Base-by-base conservation (phyloP, 2,113 vertebrate species). In the Tauraco erythrolophus region DNA sequence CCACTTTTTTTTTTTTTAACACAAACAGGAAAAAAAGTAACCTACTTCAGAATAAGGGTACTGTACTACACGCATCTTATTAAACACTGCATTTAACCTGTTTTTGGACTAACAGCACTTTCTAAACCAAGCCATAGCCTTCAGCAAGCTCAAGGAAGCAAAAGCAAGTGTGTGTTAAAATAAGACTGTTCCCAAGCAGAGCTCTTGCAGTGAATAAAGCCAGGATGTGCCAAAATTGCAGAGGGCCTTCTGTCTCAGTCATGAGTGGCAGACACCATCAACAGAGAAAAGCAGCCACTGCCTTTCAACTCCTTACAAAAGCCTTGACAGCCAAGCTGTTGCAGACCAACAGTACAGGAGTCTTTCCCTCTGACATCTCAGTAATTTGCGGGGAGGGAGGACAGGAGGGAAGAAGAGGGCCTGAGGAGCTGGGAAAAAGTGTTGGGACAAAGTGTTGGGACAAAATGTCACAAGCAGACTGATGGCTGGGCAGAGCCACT, bases 391-490 rank as follows among this genome's bases (percentile, higher is more conserved):
- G 10, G 83, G 23, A 76, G 18, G 19, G 30, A 83, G 22, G 18
- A n/a, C 18, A 58, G 19, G 10, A 82, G 7, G 23, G 27, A 69
- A 87, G 30, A 28, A 43, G 8, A 62, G 14, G 15, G n/a, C 37
- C 37, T 19, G 27, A 88, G 45, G 19, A 88, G 68, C 37, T 46
- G 14, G 6, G 54, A 68, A 31, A 46, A n/a, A 72, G 50, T 1
- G 2, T 19, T 16, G 6, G 30, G 39, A 62, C 33, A 60, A 71
- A 50, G 19, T 25, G 11, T 28, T 14, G 27, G 37, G 50, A 85
- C 3, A 2, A 86, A 84, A 41, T 0, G 0, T 2, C 0, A 2
- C 51, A 66, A 13, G 3, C n/a, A 60, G 50, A 76, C 54, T 35
- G 64, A 61, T 2, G 8, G 64, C 54, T 41, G 60, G 33, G 22